Percentiles rank a stretch among this genome's conserved stretches.
These are phyloP conservation scores for Meriones unguiculatus DNA, from an alignment of 2,113 vertebrate genomes.

Conservation along the genomic window DNA sequence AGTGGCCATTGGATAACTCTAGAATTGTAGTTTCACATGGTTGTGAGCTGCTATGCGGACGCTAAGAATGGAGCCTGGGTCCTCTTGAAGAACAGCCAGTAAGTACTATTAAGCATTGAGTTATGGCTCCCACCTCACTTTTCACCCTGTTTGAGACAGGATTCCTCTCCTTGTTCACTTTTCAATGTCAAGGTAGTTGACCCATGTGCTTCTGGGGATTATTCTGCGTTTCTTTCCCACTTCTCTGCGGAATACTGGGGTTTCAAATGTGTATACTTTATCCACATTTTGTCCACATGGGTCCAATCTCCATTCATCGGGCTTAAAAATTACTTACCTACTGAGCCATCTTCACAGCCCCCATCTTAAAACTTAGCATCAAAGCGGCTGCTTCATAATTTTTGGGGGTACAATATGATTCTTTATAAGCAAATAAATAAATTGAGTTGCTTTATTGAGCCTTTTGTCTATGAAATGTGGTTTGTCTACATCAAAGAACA, in stretches of 20 bases:
- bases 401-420: neutral
- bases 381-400: neutral
- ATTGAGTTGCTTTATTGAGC: neutral
- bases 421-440: conserved; percentile 4
- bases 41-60: neutral
- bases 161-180: too few species aligned
- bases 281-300: neutral
- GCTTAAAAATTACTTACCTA: neutral
- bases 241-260: neutral
- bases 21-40: neutral
- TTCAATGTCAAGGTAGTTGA: too few species aligned
- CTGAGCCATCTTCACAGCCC: neutral
- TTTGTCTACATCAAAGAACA: neutral
- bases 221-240: neutral
- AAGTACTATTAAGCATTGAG: neutral
- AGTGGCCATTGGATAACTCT: neutral
- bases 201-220: neutral
- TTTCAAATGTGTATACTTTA: neutral
- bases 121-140: neutral
- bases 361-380: neutral
- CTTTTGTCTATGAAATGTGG: neutral
- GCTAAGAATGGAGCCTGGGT: neutral
- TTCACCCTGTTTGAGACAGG: neutral
- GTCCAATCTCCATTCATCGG: neutral
- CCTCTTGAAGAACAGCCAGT: neutral